Evolutionary conservation across 1,140 invertebrate species (phyloP).

Genomic region (Polypedilum pembai): DNA sequence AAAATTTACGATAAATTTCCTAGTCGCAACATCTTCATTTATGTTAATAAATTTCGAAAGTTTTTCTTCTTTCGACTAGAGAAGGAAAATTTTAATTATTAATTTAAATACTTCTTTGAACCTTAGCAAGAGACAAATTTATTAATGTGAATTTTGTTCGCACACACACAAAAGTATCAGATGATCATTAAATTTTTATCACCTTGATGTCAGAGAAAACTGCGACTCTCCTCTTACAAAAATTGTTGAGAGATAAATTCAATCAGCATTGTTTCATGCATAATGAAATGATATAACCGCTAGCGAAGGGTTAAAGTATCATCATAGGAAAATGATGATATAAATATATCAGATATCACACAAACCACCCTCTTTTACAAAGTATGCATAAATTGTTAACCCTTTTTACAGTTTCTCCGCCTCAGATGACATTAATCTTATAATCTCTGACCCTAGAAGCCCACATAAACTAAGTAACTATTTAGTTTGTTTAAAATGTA

Average conservation of each 20-base stretch:
- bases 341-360: not conserved
- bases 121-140: too few species aligned
- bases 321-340: not conserved
- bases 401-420: conserved; percentile 2
- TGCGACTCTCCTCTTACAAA: too few species aligned
- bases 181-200: conserved; percentile 29
- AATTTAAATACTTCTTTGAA: too few species aligned
- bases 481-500: too few species aligned
- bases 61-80: too few species aligned
- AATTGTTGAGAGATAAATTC: not conserved
- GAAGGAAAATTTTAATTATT: too few species aligned
- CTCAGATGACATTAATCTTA: not conserved
- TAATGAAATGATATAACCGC: not conserved
- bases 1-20: too few species aligned
- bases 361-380: not conserved
- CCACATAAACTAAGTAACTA: too few species aligned
- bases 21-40: too few species aligned
- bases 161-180: not conserved
- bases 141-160: not conserved
- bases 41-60: too few species aligned
- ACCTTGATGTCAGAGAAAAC: not conserved
- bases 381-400: conserved; percentile 21
- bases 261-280: not conserved
- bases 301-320: not conserved
- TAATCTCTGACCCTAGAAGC: too few species aligned